A percentile compares a stretch with the other conserved stretches of the same genome.
Evolutionary conservation across 1,140 invertebrate species (phyloP).

Genomic region (Ooceraea biroi): DNA sequence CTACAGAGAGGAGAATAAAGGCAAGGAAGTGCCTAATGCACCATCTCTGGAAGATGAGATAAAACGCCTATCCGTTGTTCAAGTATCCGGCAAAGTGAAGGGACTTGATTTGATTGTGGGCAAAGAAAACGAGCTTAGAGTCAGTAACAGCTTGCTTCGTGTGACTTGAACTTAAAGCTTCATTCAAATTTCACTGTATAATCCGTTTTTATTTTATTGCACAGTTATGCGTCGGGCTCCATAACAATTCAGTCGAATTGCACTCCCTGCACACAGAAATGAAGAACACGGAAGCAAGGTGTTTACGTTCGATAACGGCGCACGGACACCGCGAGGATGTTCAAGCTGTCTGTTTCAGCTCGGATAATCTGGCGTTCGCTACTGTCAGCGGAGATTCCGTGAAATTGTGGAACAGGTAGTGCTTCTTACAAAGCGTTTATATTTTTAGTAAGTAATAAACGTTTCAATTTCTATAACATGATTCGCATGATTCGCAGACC

Average conservation of each 20-base stretch:
- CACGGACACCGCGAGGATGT: constrained; percentile 96
- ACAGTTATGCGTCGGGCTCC: constrained; percentile 86
- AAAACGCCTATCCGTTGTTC: constrained; percentile 89
- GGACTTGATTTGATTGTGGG: constrained; percentile 90
- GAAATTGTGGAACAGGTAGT: constrained; percentile 97
- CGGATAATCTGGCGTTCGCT: constrained; percentile 94
- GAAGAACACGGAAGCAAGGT: constrained; percentile 87
- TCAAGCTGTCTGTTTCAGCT: constrained; percentile 94
- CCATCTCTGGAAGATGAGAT: constrained; percentile 91
- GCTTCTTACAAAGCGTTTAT: constrained; percentile 9
- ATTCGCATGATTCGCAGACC: constrained; percentile 86
- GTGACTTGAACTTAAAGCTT: constrained; percentile 20
- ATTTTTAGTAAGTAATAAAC: constrained; percentile 7
- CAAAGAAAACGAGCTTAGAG: constrained; percentile 89
- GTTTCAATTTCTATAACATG: constrained; percentile 44
- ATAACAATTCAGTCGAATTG: constrained; percentile 91
- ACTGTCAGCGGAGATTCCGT: constrained; percentile 95
- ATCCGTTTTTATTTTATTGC: constrained; percentile 59
- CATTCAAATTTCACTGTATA: neutral
- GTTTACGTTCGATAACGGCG: constrained; percentile 82
- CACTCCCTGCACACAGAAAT: constrained; percentile 87
- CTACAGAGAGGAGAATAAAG: constrained; percentile 79
- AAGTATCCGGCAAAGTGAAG: constrained; percentile 90
- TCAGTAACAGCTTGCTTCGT: constrained; percentile 77
- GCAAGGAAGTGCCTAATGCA: constrained; percentile 76